Conservation (phyloP, 2,113 vertebrate genomes). For the Siphamia tubifer region DNA sequence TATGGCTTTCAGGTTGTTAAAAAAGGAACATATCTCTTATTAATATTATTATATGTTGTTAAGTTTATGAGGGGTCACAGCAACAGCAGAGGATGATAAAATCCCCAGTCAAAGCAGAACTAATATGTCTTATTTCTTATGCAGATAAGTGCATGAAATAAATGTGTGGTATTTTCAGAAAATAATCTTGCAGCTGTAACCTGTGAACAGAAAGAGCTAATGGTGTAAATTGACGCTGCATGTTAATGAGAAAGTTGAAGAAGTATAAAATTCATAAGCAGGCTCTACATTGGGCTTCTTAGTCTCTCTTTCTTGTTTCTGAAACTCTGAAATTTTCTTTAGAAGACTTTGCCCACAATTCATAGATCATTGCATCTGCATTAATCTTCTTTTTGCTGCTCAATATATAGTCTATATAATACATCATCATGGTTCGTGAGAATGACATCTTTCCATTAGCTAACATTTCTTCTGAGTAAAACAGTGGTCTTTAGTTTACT, state of each 20-base stretch:
- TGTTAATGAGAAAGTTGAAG: not conserved
- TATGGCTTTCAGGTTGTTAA: too few relatives aligned
- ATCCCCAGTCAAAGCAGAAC: constrained; percentile 6
- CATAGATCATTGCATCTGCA: not conserved
- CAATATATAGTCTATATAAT: too few relatives aligned
- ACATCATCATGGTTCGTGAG: too few relatives aligned
- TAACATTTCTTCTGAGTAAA: too few relatives aligned
- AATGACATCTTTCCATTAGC: too few relatives aligned
- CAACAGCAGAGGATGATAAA: constrained; percentile 40
- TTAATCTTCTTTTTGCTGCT: not conserved
- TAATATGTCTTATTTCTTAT: constrained; percentile 19
- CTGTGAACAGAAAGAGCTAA: not conserved
- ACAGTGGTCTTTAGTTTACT: not conserved
- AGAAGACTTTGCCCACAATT: too few relatives aligned
- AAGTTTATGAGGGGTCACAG: constrained; percentile 16
- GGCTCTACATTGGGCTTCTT: too few relatives aligned
- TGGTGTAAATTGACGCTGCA: constrained; percentile 13
- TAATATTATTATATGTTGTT: constrained; percentile 31
- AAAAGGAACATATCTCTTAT: too few relatives aligned
- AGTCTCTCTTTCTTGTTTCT: too few relatives aligned
- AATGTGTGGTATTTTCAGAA: constrained; percentile 10
- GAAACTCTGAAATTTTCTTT: too few relatives aligned
- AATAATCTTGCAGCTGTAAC: not conserved
- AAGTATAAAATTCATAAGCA: not conserved
- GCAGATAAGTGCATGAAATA: not conserved